Evolutionary conservation across 2,888 invertebrate genomes (phyloP).

Genomic region (Calameuta idolon): DNA sequence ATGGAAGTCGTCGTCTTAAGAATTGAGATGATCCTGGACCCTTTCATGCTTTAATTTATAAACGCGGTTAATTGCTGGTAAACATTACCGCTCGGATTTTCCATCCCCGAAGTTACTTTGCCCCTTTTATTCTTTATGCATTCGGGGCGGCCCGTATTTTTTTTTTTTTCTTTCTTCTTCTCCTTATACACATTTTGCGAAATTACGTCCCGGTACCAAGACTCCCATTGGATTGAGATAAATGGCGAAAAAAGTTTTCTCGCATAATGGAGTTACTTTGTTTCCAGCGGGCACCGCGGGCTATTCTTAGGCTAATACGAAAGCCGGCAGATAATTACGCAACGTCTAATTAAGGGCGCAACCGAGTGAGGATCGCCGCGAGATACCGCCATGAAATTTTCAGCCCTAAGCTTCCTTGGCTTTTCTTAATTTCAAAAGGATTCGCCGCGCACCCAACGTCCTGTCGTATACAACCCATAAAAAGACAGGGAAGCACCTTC

Average conservation of each 20-base stretch:
- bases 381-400: background rate
- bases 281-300: slow-evolving; percentile 32
- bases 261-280: slow-evolving; percentile 40
- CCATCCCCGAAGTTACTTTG: background rate
- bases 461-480: slow-evolving; percentile 1
- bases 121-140: background rate
- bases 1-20: slow-evolving; percentile 1
- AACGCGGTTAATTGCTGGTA: slow-evolving; percentile 54
- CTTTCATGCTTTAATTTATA: slow-evolving; percentile 40
- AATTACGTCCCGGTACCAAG: background rate
- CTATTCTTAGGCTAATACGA: slow-evolving; percentile 12
- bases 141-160: background rate
- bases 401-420: slow-evolving; percentile 27
- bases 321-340: slow-evolving; percentile 48
- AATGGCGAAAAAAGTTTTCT: slow-evolving; percentile 42
- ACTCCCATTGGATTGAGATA: slow-evolving; percentile 40
- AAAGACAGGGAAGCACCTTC: background rate
- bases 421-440: slow-evolving; percentile 17
- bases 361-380: background rate
- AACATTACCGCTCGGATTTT: slow-evolving; percentile 40
- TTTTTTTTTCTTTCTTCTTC: slow-evolving; percentile 17
- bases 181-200: background rate
- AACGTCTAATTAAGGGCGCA: slow-evolving; percentile 49
- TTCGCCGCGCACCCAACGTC: background rate
- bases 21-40: slow-evolving; percentile 3